Evolutionary conservation across 2,888 invertebrate genomes (phyloP).

Genomic region (Campoletis raptor): DNA sequence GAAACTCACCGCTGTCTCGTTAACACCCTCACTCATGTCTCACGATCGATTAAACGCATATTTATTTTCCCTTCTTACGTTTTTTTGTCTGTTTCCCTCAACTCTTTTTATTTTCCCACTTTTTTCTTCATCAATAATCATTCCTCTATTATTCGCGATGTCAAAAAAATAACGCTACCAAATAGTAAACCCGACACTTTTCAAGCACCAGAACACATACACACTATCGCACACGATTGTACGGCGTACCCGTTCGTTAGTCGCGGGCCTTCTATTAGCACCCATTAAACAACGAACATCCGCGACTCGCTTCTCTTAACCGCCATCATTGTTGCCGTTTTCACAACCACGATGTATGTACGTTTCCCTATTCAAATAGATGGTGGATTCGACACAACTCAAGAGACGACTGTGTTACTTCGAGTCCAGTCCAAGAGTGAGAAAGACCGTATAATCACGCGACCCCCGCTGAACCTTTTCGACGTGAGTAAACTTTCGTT

Average conservation of each 20-base stretch:
- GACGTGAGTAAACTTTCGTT: conserved; percentile 16
- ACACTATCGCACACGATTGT: conserved; percentile 19
- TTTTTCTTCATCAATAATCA: neutral
- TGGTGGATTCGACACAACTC: conserved; percentile 4
- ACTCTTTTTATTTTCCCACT: neutral
- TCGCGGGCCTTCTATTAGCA: conserved; percentile 70
- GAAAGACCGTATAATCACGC: conserved; percentile 24
- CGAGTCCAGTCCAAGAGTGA: neutral
- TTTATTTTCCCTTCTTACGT: conserved; percentile 23
- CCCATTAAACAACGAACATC: conserved; percentile 76
- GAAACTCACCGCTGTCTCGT: conserved; percentile 68
- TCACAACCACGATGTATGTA: conserved; percentile 60
- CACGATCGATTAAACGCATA: conserved; percentile 59
- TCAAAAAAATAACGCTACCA: neutral
- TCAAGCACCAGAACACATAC: conserved; percentile 45
- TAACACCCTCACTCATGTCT: conserved; percentile 72
- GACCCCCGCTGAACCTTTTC: conserved; percentile 16
- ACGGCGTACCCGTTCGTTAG: conserved; percentile 63
- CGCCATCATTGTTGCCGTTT: conserved; percentile 80
- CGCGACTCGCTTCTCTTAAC: conserved; percentile 72
- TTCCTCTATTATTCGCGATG: conserved; percentile 10
- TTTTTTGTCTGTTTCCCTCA: conserved; percentile 8
- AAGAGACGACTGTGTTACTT: neutral
- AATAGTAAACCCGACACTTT: conserved; percentile 30
- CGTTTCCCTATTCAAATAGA: conserved; percentile 4